Conservation (phyloP, 2,113 vertebrate genomes). For the Corythornis cristatus region DNA sequence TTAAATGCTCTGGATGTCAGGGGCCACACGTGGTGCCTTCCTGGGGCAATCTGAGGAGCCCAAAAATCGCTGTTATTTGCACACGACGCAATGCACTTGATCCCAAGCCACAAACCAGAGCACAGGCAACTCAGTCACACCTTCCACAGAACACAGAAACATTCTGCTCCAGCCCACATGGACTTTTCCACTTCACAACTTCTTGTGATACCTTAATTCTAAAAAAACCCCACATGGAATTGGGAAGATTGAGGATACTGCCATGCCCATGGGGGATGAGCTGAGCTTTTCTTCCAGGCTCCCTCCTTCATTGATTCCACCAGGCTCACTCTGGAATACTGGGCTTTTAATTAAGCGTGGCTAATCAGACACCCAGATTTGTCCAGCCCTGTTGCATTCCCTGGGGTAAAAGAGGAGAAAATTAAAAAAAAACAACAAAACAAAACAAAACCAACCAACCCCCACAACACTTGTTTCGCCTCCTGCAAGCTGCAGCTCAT, state of each 20-base stretch:
- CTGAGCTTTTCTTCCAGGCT: neutral
- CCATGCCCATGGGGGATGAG: neutral
- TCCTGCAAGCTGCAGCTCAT: conserved; percentile 6
- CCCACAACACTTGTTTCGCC: neutral
- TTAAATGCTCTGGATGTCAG: fast-evolving
- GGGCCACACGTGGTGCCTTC: fast-evolving
- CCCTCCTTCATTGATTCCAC: neutral
- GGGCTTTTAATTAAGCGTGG: neutral
- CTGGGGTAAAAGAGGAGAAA: neutral
- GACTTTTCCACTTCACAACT: neutral
- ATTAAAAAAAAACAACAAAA: neutral
- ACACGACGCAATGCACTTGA: neutral
- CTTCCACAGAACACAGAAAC: fast-evolving
- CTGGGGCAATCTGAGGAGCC: neutral
- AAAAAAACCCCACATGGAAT: neutral
- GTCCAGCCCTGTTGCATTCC: neutral
- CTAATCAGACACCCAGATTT: conserved; percentile 28
- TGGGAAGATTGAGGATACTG: fast-evolving
- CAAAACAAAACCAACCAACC: neutral
- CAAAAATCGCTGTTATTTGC: neutral
- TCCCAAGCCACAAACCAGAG: neutral
- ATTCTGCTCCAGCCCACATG: neutral
- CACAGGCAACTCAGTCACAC: fast-evolving
- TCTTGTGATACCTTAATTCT: neutral
- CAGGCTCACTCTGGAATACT: neutral